Evolutionary conservation across 2,797 vertebrate genomes (phyloP), one percentile per base, ranked within the genome.

Genomic region (Valencia hispanica): DNA sequence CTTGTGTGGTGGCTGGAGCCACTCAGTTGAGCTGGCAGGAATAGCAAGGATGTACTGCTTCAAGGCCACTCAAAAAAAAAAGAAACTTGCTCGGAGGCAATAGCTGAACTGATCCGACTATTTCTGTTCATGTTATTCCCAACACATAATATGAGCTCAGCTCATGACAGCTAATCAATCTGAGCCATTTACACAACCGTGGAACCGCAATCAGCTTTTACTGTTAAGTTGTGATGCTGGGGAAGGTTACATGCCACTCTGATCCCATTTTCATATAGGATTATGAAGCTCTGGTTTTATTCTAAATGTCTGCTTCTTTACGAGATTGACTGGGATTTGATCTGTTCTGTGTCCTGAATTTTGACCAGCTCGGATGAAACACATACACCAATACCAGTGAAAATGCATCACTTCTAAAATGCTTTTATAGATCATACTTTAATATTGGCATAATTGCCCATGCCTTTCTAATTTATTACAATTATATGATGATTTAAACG

Each of bases 161-260:
- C 30, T 77, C 71, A 63, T 84, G 87, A 89, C 87, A 89, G 78
- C 65, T 84, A 84, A 88, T 92, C 88, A 78, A 79, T 92, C 73
- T 59, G 30, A 71, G 74, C 45, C 73, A 71, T 85, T 86, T 79
- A 82, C 80, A 83, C 55, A 77, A 79, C 74, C 74, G 70, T 73
- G 80, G n/a, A 74, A 47, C 72, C 51, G 36, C 73, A 79, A 70
- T 88, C 77, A 89, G 84, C 34, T 74, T 22, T 75, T 74, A 72
- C 74, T 79, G 36, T 47, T 70, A 68, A 68, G 65, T 83, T 36
- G 18, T 51, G 75, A 73, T 68, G 51, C 22, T 30, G 36, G 30
- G 43, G 17, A 70, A 36, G 55, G 36, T 74, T 68, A 57, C 50
- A 53, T 69, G 57, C 47, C 39, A 72, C 68, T 84, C 55, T 15